phyloP scores from a whole-genome alignment of 2,113 vertebrate species.

The Cranoglanis bouderius region DNA sequence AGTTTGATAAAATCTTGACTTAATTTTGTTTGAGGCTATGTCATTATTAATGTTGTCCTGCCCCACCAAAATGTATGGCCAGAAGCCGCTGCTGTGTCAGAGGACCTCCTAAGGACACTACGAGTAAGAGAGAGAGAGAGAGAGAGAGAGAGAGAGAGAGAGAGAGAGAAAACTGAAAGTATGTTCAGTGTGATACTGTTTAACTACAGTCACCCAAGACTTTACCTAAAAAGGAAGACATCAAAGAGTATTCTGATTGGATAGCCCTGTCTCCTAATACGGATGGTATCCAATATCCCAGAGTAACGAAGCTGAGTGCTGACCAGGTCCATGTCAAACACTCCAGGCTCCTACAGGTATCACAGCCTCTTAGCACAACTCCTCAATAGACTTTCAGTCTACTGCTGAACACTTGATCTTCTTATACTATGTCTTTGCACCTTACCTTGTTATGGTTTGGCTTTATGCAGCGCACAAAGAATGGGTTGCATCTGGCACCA shows the following conservation, averaged over 20 bases:
- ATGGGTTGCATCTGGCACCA: constrained; percentile 87
- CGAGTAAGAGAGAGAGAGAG: background rate
- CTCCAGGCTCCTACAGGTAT: constrained; percentile 78
- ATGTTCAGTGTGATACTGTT: background rate
- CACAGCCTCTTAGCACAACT: constrained; percentile 29
- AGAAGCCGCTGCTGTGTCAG: background rate
- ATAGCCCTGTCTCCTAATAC: constrained; percentile 92
- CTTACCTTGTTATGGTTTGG: constrained; percentile 95
- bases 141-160: background rate
- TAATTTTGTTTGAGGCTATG: background rate
- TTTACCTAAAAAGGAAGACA: constrained; percentile 86
- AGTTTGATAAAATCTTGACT: background rate
- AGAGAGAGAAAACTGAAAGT: background rate
- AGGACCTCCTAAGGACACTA: background rate
- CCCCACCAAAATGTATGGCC: background rate
- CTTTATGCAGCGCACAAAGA: constrained; percentile 96
- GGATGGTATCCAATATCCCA: constrained; percentile 92
- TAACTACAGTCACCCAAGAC: background rate
- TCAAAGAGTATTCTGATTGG: constrained; percentile 87
- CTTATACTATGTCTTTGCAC: constrained; percentile 35
- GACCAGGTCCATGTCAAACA: constrained; percentile 87
- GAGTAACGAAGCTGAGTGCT: constrained; percentile 87
- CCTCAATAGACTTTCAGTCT: background rate
- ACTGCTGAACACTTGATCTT: constrained; percentile 40
- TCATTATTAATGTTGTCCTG: background rate